A percentile compares a stretch with the other conserved stretches of the same genome.
Evolutionary conservation across 2,888 invertebrate genomes (phyloP).

Genomic region (Amphipyra tragopoginis): DNA sequence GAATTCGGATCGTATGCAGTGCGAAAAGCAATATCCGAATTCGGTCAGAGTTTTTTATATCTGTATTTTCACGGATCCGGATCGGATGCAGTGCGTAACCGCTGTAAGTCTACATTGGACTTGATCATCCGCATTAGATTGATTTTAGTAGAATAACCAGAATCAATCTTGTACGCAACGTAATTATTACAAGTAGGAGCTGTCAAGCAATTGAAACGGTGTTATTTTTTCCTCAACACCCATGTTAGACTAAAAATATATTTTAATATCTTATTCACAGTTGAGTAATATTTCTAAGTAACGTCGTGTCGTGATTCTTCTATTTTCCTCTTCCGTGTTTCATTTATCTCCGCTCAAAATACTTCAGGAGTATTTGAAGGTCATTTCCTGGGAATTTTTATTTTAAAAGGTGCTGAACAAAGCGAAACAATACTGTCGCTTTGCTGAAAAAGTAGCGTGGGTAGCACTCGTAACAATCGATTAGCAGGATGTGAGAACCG

Average conservation of each 20-base stretch:
- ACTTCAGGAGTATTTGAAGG: constrained; percentile 27
- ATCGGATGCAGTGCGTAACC: no score
- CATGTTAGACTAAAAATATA: neutral
- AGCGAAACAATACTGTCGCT: constrained; percentile 13
- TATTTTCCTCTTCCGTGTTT: constrained; percentile 29
- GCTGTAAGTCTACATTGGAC: no score
- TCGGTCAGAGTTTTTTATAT: no score
- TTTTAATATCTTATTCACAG: constrained; percentile 15
- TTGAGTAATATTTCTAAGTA: constrained; percentile 15
- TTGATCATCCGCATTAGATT: no score
- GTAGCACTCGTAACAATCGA: neutral
- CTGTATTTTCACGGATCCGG: no score
- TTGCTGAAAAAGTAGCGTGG: constrained; percentile 12
- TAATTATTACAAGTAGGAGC: no score
- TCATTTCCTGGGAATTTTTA: constrained; percentile 12
- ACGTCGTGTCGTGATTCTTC: constrained; percentile 9
- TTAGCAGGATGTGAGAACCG: no score
- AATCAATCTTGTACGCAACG: no score
- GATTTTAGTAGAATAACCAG: no score
- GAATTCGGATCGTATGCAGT: no score
- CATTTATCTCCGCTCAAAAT: constrained; percentile 29
- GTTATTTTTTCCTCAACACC: neutral
- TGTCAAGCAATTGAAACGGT: neutral
- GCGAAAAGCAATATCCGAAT: no score
- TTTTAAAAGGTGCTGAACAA: constrained; percentile 4